Base-by-base conservation (phyloP, 2,797 vertebrate genomes). In the Alosa sapidissima region DNA sequence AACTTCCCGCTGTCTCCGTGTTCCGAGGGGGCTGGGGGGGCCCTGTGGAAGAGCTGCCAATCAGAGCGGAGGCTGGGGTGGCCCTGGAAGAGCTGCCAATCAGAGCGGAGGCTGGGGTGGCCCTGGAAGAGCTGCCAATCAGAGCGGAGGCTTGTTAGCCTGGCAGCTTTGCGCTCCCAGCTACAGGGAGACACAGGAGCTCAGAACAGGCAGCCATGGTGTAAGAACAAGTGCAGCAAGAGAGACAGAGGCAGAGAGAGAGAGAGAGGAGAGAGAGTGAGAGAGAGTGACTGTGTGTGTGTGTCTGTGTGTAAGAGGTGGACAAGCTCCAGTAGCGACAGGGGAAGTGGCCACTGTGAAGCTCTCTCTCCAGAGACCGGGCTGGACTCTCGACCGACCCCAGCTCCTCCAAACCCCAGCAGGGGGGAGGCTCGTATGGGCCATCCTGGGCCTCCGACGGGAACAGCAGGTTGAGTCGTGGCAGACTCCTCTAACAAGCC, bases 181-280 rank as follows among this genome's bases (percentile, higher is more conserved):
- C 68, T 86, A 81, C 55, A 51, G 19, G 16, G 60, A 68, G n/a
- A 68, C 1, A 28, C 13, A 72, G 84, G 83, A 85, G 1, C 28
- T 28, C 28, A 28, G 28, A 0, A 28, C 28, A 28, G 28, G 28
- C 28, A 28, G 28, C 28, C 28, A 28, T 28, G 28, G 0, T 28
- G 28, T 28, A 1, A 28, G 28, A 28, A 28, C 28, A 28, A 28
- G 28, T 28, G 28, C 28, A 89, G 91, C 90, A 82, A 91, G 89
- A 81, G 89, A n/a, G 6, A 52, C 91, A 92, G 92, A 90, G 88
- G 92, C 91, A 91, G 92, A 83, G 87, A 90, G 90, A 2, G 11
- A n/a, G 58, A 62, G 58, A 62, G 21, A 62, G 28, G 45, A 75
- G 72, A 83, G 82, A 81, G 58, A n/a, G 14, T 1, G 49, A 33